Evolutionary conservation across 2,888 invertebrate species (phyloP).

Genomic region (Lagria hirta): DNA sequence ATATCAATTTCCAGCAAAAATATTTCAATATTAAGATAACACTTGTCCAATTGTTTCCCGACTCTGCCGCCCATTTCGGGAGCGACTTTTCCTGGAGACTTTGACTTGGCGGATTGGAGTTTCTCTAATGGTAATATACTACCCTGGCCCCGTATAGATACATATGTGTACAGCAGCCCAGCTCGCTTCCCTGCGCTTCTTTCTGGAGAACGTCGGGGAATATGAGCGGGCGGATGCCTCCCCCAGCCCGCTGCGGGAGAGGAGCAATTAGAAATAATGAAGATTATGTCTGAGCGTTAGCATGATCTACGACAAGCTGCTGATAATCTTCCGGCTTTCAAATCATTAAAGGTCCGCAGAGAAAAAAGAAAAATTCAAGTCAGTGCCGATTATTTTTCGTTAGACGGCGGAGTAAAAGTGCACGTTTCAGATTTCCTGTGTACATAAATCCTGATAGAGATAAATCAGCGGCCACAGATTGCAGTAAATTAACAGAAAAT

Average conservation of each 20-base stretch:
- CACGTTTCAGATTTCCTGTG: conserved; percentile 39
- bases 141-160: conserved; percentile 48
- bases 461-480: conserved; percentile 52
- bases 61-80: conserved; percentile 3
- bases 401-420: conserved; percentile 33
- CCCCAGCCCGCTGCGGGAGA: conserved; percentile 49
- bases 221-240: conserved; percentile 36
- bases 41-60: conserved; percentile 26
- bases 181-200: conserved; percentile 4
- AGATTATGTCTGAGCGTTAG: conserved; percentile 49
- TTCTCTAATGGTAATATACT: conserved; percentile 53
- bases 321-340: conserved; percentile 26
- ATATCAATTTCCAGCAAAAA: conserved; percentile 45
- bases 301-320: conserved; percentile 46
- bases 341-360: conserved; percentile 5
- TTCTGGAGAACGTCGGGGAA: background rate
- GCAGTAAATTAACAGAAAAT: conserved; percentile 53
- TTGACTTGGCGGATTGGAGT: conserved; percentile 41
- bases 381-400: conserved; percentile 22
- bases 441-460: conserved; percentile 54
- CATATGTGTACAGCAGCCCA: conserved; percentile 47
- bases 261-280: conserved; percentile 54
- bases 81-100: conserved; percentile 28
- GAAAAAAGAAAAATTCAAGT: conserved; percentile 1
- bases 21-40: conserved; percentile 45